Evolutionary conservation across 2,113 vertebrate genomes (phyloP).

Genomic region (Phaethornis superciliosus): DNA sequence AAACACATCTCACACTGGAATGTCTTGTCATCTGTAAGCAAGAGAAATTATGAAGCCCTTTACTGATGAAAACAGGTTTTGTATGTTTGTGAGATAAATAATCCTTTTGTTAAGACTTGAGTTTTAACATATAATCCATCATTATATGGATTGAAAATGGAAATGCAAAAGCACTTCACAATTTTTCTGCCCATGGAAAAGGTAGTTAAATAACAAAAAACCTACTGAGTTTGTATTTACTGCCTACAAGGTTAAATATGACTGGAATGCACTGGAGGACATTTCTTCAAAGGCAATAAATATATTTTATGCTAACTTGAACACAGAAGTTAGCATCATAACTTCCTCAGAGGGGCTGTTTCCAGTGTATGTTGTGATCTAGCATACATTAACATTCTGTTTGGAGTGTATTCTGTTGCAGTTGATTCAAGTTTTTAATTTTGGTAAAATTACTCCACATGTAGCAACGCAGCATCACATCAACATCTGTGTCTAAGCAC

Average conservation of each 20-base stretch:
- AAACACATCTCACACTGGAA: conserved; percentile 99
- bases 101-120: not conserved
- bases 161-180: not conserved
- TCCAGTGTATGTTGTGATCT: not conserved
- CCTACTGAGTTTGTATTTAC: not conserved
- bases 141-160: not conserved
- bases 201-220: not conserved
- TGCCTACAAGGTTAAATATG: not conserved
- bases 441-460: not conserved
- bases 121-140: not conserved
- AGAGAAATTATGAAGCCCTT: conserved; percentile 34
- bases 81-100: not conserved
- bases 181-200: not conserved
- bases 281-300: not conserved
- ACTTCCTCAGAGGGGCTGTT: not conserved
- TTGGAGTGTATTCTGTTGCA: not conserved
- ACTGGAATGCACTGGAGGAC: not conserved
- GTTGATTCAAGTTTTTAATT: not conserved
- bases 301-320: not conserved
- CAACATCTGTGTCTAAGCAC: not conserved
- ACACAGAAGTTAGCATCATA: not conserved
- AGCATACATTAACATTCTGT: not conserved
- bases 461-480: not conserved
- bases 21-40: conserved; percentile 92
- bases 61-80: not conserved